Conservation (phyloP, 2,888 invertebrate genomes). For the Tenthredo notha region DNA sequence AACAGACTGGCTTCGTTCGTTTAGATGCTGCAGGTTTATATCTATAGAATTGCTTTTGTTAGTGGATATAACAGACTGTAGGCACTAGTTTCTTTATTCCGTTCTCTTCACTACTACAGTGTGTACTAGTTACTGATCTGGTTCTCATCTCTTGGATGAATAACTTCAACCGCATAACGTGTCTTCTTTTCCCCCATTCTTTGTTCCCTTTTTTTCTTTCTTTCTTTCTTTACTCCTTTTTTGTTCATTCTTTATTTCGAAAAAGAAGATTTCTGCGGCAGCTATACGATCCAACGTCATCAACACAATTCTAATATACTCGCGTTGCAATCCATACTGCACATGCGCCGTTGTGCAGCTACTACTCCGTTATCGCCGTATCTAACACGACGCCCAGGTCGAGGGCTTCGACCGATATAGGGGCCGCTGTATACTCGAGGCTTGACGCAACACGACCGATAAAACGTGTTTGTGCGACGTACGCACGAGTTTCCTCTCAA, state of each 20-base stretch:
- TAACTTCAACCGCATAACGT: background rate
- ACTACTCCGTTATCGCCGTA: constrained; percentile 50
- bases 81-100: background rate
- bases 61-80: background rate
- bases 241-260: background rate
- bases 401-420: constrained; percentile 53
- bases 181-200: background rate
- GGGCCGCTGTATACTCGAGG: constrained; percentile 48
- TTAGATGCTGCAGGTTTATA: background rate
- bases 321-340: background rate
- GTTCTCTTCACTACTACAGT: background rate
- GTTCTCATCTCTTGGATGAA: constrained; percentile 3
- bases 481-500: constrained; percentile 43
- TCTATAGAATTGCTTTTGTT: constrained; percentile 1
- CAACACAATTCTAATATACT: background rate
- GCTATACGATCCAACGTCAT: background rate
- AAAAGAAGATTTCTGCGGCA: background rate
- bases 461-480: constrained; percentile 47
- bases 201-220: background rate
- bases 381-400: constrained; percentile 53
- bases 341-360: constrained; percentile 43
- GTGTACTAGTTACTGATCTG: constrained; percentile 3
- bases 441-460: constrained; percentile 51
- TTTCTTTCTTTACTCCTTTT: background rate
- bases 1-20: background rate